These are phyloP conservation scores for Athrips mouffetella DNA, from an alignment of 2,888 invertebrate species.

Conservation along the genomic window DNA sequence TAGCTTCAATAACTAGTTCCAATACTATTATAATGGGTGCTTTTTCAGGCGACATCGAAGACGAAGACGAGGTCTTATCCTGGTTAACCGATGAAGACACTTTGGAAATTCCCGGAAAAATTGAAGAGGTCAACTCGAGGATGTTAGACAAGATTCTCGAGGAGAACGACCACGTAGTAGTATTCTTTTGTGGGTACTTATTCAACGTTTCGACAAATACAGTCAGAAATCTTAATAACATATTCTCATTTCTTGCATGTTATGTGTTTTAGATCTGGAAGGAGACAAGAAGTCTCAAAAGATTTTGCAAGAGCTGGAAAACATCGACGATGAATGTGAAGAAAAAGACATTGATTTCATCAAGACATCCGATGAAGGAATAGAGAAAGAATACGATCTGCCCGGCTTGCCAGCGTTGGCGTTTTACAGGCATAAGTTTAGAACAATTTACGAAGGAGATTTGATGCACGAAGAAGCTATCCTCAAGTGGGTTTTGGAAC, in stretches of 20 bases:
- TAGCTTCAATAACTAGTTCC: not conserved
- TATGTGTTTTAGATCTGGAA: conserved; percentile 83
- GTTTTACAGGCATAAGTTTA: conserved; percentile 92
- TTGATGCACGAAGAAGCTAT: conserved; percentile 95
- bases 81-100: conserved; percentile 96
- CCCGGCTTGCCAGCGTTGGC: conserved; percentile 88
- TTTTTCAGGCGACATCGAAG: conserved; percentile 86
- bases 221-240: too few relatives aligned
- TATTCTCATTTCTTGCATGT: not conserved
- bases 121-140: conserved; percentile 93
- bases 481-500: conserved; percentile 91
- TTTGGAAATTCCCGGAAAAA: conserved; percentile 93
- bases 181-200: conserved; percentile 91
- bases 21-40: not conserved
- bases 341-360: conserved; percentile 94
- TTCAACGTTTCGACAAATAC: not conserved
- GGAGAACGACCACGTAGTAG: conserved; percentile 92
- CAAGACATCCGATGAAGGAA: conserved; percentile 92
- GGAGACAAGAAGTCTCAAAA: conserved; percentile 93
- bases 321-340: conserved; percentile 95
- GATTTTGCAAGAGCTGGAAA: conserved; percentile 92
- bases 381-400: conserved; percentile 92
- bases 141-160: conserved; percentile 94
- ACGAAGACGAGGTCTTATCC: conserved; percentile 93
- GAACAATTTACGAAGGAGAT: conserved; percentile 92